A percentile compares a stretch with the other conserved stretches of the same genome.
Conservation (phyloP, 1,140 invertebrate genomes). For the Micrasema longulum region DNA sequence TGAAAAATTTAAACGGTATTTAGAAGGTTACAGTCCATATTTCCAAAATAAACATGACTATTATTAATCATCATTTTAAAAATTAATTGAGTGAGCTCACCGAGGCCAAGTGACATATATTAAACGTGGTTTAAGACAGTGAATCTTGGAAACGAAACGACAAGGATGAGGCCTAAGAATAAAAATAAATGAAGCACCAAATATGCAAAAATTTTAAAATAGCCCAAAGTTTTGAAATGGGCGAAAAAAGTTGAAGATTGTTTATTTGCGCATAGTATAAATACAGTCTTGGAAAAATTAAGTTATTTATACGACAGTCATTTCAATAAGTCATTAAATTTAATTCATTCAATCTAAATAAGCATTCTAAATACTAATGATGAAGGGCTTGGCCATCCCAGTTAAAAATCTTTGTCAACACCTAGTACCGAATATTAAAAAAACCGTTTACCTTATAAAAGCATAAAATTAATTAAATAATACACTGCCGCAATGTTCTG, state of each 20-base stretch:
- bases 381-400: conserved; percentile 44
- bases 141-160: no score
- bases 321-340: not conserved
- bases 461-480: conserved; percentile 35
- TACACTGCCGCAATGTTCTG: not conserved
- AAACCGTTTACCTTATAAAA: conserved; percentile 34
- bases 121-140: no score
- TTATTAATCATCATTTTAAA: no score
- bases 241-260: conserved; percentile 17
- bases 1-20: no score
- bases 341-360: conserved; percentile 31
- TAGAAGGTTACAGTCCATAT: no score
- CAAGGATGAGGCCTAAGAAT: no score
- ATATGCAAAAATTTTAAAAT: conserved; percentile 30
- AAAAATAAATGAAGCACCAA: not conserved
- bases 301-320: not conserved
- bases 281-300: conserved; percentile 1
- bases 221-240: conserved; percentile 23
- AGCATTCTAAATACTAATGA: conserved; percentile 30
- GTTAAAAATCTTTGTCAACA: conserved; percentile 32
- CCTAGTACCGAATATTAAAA: conserved; percentile 1
- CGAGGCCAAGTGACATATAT: no score
- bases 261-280: no score
- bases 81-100: no score
- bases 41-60: no score